Conservation (phyloP, 2,797 vertebrate genomes). For the Gymnothorax javanicus region DNA sequence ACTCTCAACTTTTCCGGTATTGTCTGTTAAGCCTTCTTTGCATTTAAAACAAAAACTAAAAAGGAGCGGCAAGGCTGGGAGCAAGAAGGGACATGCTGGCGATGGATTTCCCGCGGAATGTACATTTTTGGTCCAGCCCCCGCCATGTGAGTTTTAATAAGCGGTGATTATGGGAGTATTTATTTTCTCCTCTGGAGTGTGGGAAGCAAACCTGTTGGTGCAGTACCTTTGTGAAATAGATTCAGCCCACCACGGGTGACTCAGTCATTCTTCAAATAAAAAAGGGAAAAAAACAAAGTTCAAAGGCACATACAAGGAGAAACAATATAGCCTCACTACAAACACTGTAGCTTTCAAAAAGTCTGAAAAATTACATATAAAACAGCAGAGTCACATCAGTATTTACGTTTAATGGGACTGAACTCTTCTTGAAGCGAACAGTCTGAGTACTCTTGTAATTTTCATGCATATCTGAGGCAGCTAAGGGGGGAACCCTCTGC, state of each 20-base stretch:
- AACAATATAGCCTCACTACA: neutral
- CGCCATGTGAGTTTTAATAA: slow-evolving; percentile 73
- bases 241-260: slow-evolving; percentile 19
- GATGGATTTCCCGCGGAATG: slow-evolving; percentile 78
- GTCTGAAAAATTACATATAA: neutral
- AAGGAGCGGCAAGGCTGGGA: slow-evolving; percentile 65
- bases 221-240: slow-evolving; percentile 57
- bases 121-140: slow-evolving; percentile 67
- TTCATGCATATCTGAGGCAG: slow-evolving; percentile 4
- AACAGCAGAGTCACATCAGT: neutral
- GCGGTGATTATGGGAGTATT: slow-evolving; percentile 72
- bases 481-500: neutral
- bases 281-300: neutral
- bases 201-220: slow-evolving; percentile 77
- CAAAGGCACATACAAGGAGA: slow-evolving; percentile 3
- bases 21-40: slow-evolving; percentile 66
- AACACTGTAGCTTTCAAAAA: neutral
- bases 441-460: neutral
- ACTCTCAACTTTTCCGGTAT: slow-evolving; percentile 59
- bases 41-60: slow-evolving; percentile 42
- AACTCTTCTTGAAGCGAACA: neutral
- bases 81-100: slow-evolving; percentile 74
- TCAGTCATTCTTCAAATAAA: slow-evolving; percentile 21
- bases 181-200: slow-evolving; percentile 74
- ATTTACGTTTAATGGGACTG: neutral